Conservation (phyloP, 2,888 invertebrate genomes). For the Cabera pusaria region DNA sequence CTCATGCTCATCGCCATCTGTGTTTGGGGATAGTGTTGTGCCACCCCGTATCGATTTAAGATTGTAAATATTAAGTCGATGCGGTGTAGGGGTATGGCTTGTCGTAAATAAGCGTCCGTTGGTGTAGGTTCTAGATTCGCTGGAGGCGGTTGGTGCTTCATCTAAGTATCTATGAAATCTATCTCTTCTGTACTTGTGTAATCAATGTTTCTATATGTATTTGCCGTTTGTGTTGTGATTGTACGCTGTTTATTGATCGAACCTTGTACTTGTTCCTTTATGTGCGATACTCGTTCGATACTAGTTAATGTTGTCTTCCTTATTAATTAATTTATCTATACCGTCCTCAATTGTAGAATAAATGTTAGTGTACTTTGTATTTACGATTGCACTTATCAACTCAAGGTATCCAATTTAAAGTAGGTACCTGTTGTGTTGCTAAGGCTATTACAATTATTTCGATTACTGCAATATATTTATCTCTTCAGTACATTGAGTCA, state of each 20-base stretch:
- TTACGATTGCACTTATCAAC: not conserved
- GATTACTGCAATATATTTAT: no score
- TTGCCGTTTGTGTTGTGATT: conserved; percentile 66
- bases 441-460: no score
- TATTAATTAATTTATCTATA: conserved; percentile 13
- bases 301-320: conserved; percentile 4
- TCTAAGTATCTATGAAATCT: conserved; percentile 69
- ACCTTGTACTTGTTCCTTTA: no score
- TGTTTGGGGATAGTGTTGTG: conserved; percentile 53
- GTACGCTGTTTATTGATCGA: conserved; percentile 54
- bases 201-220: conserved; percentile 63
- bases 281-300: no score
- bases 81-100: conserved; percentile 37
- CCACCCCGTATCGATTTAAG: conserved; percentile 37
- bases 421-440: not conserved
- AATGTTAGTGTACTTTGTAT: not conserved
- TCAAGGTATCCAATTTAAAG: not conserved
- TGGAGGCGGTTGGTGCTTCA: conserved; percentile 81
- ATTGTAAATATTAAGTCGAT: conserved; percentile 28
- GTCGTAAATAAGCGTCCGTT: conserved; percentile 51
- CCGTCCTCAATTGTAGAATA: conserved; percentile 8
- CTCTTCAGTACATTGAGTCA: no score
- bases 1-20: conserved; percentile 68
- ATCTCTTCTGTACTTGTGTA: conserved; percentile 62
- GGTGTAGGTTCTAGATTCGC: conserved; percentile 67